Evolutionary conservation across 2,888 invertebrate genomes (phyloP).

Genomic region (Cosmorhoe ocellata): DNA sequence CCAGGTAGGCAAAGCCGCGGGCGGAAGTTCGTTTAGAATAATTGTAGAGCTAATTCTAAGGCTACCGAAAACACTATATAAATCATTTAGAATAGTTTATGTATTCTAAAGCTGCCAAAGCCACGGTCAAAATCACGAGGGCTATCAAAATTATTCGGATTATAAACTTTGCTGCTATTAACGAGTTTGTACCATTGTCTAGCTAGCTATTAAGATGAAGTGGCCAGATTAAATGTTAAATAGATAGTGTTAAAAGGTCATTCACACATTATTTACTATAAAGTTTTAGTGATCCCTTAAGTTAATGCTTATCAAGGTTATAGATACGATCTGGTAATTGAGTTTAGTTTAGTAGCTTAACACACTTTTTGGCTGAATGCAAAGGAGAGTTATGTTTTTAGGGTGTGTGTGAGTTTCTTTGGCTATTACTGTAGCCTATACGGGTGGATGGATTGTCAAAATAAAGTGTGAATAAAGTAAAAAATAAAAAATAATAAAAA

Average conservation of each 20-base stretch:
- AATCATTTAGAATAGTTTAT: no score
- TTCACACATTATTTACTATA: constrained; percentile 36
- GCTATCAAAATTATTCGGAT: constrained; percentile 34
- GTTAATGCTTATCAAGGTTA: constrained; percentile 16
- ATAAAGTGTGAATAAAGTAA: no score
- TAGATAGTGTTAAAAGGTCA: constrained; percentile 37
- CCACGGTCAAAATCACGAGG: constrained; percentile 1
- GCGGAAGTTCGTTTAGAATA: no score
- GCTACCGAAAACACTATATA: no score
- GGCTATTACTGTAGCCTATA: no score
- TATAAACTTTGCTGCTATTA: constrained; percentile 28
- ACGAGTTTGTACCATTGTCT: constrained; percentile 34
- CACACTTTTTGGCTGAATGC: constrained; percentile 10
- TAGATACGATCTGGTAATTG: constrained; percentile 20
- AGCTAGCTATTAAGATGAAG: constrained; percentile 39
- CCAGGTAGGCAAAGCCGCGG: no score
- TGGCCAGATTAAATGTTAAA: constrained; percentile 39
- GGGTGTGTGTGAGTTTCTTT: no score
- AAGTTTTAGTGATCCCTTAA: constrained; percentile 20
- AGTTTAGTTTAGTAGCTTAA: constrained; percentile 15
- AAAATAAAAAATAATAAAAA: no score
- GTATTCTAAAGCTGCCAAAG: neutral
- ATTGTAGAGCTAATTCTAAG: no score
- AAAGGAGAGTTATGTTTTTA: no score
- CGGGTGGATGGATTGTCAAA: no score